These are phyloP conservation scores for Dipodomys merriami DNA, from an alignment of 2,113 vertebrate species.

Conservation along the genomic window DNA sequence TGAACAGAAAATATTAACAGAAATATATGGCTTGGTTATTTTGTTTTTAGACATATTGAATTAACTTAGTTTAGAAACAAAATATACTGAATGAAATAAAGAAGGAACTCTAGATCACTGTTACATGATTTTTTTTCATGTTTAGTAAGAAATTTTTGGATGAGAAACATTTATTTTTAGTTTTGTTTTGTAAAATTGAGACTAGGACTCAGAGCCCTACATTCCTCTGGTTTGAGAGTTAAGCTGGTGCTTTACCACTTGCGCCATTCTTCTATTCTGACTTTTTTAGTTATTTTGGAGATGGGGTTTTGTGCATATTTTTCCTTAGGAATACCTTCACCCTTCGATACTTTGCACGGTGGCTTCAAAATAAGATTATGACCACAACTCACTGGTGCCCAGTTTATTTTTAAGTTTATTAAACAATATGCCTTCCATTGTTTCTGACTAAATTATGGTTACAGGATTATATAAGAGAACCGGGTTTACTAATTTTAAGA, in stretches of 20 bases:
- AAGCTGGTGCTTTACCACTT: no score
- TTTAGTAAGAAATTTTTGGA: no score
- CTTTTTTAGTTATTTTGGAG: no score
- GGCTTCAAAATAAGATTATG: no score
- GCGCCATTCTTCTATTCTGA: no score
- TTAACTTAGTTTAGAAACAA: background rate
- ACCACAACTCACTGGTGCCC: no score
- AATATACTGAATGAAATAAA: background rate
- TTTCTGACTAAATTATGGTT: background rate
- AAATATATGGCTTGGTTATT: background rate
- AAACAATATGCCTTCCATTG: background rate
- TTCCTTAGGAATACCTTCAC: background rate
- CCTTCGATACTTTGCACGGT: no score
- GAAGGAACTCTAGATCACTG: background rate
- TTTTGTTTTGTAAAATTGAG: no score
- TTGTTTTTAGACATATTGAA: background rate
- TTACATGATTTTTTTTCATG: background rate
- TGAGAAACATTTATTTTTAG: no score
- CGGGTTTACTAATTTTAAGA: background rate
- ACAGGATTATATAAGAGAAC: background rate
- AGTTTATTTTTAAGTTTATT: background rate
- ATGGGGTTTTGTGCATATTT: background rate
- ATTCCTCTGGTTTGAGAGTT: no score
- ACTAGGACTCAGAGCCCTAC: no score
- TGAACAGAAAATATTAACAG: no score